These are phyloP conservation scores for Drosophila malerkotliana DNA, from an alignment of 1,140 invertebrate genomes.

Conservation along the genomic window DNA sequence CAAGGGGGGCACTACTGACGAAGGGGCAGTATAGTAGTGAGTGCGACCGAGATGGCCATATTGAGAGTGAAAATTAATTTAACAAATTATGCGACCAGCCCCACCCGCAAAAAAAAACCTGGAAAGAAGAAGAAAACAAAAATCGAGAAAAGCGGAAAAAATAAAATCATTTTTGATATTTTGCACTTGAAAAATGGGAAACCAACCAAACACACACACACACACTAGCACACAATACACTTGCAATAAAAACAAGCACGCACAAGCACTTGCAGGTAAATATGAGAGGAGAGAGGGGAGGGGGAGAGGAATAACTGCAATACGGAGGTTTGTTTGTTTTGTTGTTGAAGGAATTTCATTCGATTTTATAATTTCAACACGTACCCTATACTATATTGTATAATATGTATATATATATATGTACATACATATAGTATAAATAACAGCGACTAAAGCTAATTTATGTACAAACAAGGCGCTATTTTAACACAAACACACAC, in stretches of 20 bases:
- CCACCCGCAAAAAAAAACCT: slow-evolving; percentile 37
- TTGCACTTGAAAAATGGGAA: slow-evolving; percentile 49
- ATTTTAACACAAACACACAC: slow-evolving; percentile 63
- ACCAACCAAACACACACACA: neutral
- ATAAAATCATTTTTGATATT: slow-evolving; percentile 24
- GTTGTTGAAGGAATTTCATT: slow-evolving; percentile 21
- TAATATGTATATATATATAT: slow-evolving; percentile 23
- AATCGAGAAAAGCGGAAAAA: slow-evolving; percentile 16
- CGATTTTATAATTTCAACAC: slow-evolving; percentile 47
- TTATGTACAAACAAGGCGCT: slow-evolving; percentile 78
- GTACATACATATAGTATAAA: slow-evolving; percentile 18
- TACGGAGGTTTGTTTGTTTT: slow-evolving; percentile 38
- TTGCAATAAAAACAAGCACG: neutral
- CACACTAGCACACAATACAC: neutral
- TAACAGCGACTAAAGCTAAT: slow-evolving; percentile 61
- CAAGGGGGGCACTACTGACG: neutral
- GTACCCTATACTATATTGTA: slow-evolving; percentile 14
- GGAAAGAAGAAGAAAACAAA: slow-evolving; percentile 10
- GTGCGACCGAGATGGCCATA: slow-evolving; percentile 24
- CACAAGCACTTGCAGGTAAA: slow-evolving; percentile 2
- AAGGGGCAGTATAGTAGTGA: neutral
- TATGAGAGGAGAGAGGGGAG: neutral
- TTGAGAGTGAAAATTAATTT: slow-evolving; percentile 72
- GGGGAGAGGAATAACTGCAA: slow-evolving; percentile 18
- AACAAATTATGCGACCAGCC: slow-evolving; percentile 65